A percentile compares a stretch with the other conserved stretches of the same genome.
These are phyloP conservation scores for Heliconius hermathena DNA, from an alignment of 1,140 invertebrate genomes.

Conservation along the genomic window DNA sequence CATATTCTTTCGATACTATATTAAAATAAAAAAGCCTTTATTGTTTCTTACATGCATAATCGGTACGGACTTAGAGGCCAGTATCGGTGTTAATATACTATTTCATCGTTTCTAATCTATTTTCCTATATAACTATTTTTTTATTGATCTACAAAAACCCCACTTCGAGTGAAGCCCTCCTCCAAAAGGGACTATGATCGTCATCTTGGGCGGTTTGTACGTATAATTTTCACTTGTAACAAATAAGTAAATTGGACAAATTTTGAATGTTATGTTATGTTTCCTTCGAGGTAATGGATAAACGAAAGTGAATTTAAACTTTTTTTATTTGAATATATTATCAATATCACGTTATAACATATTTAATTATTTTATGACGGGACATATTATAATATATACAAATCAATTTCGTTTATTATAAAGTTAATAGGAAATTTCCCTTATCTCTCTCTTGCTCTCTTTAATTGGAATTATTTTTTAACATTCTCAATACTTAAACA, in stretches of 20 bases:
- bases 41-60: no score
- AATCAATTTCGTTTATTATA: background rate
- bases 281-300: background rate
- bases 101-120: no score
- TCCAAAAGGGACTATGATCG: no score
- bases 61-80: no score
- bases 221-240: background rate
- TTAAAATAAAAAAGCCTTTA: background rate
- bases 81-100: no score
- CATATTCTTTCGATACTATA: background rate
- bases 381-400: background rate
- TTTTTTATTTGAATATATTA: background rate
- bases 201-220: no score
- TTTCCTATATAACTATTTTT: no score
- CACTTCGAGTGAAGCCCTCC: no score
- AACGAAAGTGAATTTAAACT: background rate
- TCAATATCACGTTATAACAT: background rate
- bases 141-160: no score
- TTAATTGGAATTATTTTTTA: background rate
- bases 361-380: background rate
- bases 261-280: background rate
- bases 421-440: no score
- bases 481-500: conserved; percentile 30
- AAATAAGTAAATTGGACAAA: background rate
- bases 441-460: no score